Evolutionary conservation across 2,797 vertebrate genomes (phyloP), one percentile per base, ranked within the genome.

Genomic region (Sebastes itinus): DNA sequence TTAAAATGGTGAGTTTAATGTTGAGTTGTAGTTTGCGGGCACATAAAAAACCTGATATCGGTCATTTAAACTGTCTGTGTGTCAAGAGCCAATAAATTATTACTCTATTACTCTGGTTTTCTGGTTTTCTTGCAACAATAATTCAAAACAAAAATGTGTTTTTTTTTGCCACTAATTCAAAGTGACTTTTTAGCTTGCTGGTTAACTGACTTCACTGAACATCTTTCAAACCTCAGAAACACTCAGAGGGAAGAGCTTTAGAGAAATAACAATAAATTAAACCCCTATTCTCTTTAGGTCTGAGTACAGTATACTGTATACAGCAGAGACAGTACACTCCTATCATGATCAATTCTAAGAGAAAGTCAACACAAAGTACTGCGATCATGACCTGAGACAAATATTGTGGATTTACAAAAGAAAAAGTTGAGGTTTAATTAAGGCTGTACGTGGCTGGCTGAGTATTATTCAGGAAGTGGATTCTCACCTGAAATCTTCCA

Each of bases 401-500:
- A 33, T 22, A 20, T n/a, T n/a, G 18, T 42, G 25, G 22, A 35
- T 56, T 56, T 59, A 23, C 18, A 54, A 49, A 67, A 18, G 0
- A 61, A 63, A 56, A 5, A 61, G 27, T 14, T 56, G 12, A 22
- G 30, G 7, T 35, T 42, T 42, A 42, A 42, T 49, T 49, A 18
- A 46, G 46, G n/a, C 27, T 28, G 4, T 20, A 13, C 2, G 6
- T 27, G 25, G 64, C 9, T 33, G 30, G 69, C 9, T 68, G 27
- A 30, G 5, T 13, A 22, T 14, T 32, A 16, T 6, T 52, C 32
- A 71, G 14, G 33, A 22, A 9, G 5, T 1, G 7, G 23, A 58
- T 27, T 60, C 76, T 90, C 69, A 97, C 96, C 96, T 96, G 91
- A 97, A 98, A 87, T 98, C 97, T 0, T 97, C 96, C 49, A 98